Conservation (phyloP, 30 jellyfish, hydroid and myxozoan species). For the Phacellophora camtschatica region DNA sequence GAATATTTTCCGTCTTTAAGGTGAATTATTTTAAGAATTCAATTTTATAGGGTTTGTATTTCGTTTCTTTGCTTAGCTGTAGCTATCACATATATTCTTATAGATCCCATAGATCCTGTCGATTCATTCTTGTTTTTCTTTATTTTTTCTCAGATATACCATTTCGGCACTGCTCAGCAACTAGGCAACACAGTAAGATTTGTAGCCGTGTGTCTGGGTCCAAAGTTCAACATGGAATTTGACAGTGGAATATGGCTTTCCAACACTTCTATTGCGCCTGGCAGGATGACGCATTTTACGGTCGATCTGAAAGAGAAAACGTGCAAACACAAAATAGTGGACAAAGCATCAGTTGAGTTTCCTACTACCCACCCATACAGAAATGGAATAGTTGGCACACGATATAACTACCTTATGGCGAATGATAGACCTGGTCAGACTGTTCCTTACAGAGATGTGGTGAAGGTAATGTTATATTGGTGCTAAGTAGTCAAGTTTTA, state of each 20-base stretch:
- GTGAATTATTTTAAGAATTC: too few relatives aligned
- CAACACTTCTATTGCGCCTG: constrained; percentile 87
- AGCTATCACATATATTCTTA: too few relatives aligned
- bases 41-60: too few relatives aligned
- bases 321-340: constrained; percentile 41
- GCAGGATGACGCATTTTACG: constrained; percentile 40
- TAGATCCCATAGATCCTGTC: too few relatives aligned
- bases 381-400: constrained; percentile 79
- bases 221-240: constrained; percentile 80
- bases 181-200: constrained; percentile 40
- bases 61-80: too few relatives aligned
- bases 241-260: constrained; percentile 76
- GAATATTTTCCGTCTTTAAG: too few relatives aligned
- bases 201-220: constrained; percentile 78
- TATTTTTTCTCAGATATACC: constrained; percentile 11
- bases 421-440: constrained; percentile 67
- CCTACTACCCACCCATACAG: constrained; percentile 94
- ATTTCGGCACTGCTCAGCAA: constrained; percentile 80
- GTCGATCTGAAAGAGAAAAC: constrained; percentile 51
- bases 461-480: constrained; percentile 65
- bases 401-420: constrained; percentile 84
- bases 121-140: not conserved
- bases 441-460: constrained; percentile 87
- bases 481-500: too few relatives aligned
- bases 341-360: constrained; percentile 80